Conservation (phyloP, 2,888 invertebrate genomes). For the Philhelius pedissequus region DNA sequence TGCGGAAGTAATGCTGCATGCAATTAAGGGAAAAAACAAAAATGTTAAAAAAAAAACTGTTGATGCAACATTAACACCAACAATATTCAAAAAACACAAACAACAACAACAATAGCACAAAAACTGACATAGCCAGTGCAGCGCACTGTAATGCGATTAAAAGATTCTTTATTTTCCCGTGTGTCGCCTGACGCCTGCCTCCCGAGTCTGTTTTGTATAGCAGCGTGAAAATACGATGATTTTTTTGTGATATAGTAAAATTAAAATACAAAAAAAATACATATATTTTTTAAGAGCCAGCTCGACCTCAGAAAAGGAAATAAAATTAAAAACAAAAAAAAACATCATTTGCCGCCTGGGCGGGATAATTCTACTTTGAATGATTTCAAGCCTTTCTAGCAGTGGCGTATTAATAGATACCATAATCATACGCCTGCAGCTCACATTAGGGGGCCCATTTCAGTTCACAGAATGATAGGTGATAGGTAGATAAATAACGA, state of each 20-base stretch:
- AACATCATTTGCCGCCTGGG: neutral
- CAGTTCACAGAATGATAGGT: too few relatives aligned
- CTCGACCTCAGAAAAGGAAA: neutral
- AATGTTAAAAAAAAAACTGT: constrained; percentile 15
- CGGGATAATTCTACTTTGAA: neutral
- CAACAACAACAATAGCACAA: constrained; percentile 32
- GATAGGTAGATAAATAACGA: too few relatives aligned
- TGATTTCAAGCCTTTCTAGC: neutral
- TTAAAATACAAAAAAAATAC: neutral
- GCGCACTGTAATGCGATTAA: constrained; percentile 61
- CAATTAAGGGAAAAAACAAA: constrained; percentile 30
- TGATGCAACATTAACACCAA: constrained; percentile 50
- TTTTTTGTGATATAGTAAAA: neutral
- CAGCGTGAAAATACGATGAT: constrained; percentile 4
- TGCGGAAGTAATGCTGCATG: constrained; percentile 57
- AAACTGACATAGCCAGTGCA: constrained; percentile 35
- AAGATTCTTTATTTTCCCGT: constrained; percentile 41
- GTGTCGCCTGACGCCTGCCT: neutral
- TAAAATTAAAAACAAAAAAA: neutral
- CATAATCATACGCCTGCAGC: too few relatives aligned
- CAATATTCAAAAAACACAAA: too few relatives aligned
- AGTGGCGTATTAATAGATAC: neutral
- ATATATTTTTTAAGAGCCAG: neutral
- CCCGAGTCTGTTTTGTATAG: neutral
- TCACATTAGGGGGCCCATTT: too few relatives aligned